These are phyloP conservation scores for Lycopodina hypogea DNA, from an alignment of 37 sponge, comb jelly and placozoan species.

Conservation along the genomic window DNA sequence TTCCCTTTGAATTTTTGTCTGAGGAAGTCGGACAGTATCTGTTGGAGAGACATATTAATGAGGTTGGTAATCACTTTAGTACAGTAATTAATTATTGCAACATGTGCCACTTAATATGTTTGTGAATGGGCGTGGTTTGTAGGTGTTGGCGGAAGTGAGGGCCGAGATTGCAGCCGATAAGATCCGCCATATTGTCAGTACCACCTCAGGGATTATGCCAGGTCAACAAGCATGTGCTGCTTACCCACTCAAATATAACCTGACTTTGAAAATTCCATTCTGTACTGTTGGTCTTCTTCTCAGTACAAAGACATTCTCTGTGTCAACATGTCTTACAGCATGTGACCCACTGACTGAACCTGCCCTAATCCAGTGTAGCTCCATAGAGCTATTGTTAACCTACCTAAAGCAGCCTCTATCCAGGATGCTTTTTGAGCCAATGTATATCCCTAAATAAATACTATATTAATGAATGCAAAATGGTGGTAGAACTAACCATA, in stretches of 20 bases:
- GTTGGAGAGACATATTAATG: slow-evolving; percentile 27
- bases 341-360: too few species aligned
- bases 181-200: slow-evolving; percentile 7
- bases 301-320: too few species aligned
- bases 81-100: not conserved
- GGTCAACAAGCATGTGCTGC: slow-evolving; percentile 13
- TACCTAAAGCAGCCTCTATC: not conserved
- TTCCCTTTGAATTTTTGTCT: slow-evolving; percentile 18
- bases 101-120: not conserved
- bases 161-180: slow-evolving; percentile 14
- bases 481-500: too few species aligned
- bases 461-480: too few species aligned
- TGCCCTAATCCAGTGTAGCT: not conserved
- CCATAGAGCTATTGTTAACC: too few species aligned
- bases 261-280: too few species aligned
- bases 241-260: too few species aligned
- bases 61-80: not conserved
- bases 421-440: not conserved
- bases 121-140: not conserved
- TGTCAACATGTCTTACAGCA: too few species aligned
- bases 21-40: slow-evolving; percentile 4
- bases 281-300: too few species aligned
- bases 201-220: slow-evolving; percentile 19
- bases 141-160: slow-evolving; percentile 11
- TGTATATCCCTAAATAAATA: not conserved